Evolutionary conservation across 37 sponge, comb jelly and placozoan species (phyloP).

Genomic region (Halisarca cf. caerulea): DNA sequence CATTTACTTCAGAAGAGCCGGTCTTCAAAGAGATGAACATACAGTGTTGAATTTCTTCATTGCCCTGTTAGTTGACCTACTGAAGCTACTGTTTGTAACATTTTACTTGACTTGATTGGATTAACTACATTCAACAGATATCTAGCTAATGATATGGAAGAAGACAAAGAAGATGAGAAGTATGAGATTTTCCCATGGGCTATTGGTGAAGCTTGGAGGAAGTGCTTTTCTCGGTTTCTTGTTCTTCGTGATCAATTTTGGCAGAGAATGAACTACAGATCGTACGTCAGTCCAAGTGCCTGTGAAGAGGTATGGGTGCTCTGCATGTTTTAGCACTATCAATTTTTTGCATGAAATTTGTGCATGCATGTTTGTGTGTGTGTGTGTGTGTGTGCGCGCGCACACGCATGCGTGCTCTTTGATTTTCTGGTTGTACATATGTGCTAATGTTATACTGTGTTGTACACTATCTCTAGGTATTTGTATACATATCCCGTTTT

Average conservation of each 20-base stretch:
- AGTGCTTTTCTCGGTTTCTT: constrained; percentile 57
- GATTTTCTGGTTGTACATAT: too few relatives aligned
- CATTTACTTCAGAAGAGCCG: constrained; percentile 83
- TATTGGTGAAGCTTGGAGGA: constrained; percentile 70
- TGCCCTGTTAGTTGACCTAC: constrained; percentile 57
- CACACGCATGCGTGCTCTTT: too few relatives aligned
- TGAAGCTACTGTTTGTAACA: too few relatives aligned
- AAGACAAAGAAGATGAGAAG: constrained; percentile 89
- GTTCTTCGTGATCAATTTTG: constrained; percentile 66
- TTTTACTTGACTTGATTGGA: too few relatives aligned
- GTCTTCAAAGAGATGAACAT: constrained; percentile 51
- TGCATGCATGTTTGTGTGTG: too few relatives aligned
- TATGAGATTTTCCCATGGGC: constrained; percentile 89
- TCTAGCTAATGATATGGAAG: constrained; percentile 89
- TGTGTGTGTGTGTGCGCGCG: too few relatives aligned
- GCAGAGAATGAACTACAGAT: constrained; percentile 76
- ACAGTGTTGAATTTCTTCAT: constrained; percentile 68
- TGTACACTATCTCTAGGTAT: too few relatives aligned
- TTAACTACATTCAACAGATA: constrained; percentile 11
- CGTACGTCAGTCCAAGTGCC: constrained; percentile 69
- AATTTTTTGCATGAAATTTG: too few relatives aligned
- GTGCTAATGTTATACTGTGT: too few relatives aligned
- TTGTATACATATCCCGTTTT: background rate
- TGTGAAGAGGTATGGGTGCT: constrained; percentile 72
- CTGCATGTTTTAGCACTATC: background rate